Evolutionary conservation across 2,888 invertebrate genomes (phyloP), one percentile per base, ranked within the genome.

Genomic region (Nymphalis polychloros): DNA sequence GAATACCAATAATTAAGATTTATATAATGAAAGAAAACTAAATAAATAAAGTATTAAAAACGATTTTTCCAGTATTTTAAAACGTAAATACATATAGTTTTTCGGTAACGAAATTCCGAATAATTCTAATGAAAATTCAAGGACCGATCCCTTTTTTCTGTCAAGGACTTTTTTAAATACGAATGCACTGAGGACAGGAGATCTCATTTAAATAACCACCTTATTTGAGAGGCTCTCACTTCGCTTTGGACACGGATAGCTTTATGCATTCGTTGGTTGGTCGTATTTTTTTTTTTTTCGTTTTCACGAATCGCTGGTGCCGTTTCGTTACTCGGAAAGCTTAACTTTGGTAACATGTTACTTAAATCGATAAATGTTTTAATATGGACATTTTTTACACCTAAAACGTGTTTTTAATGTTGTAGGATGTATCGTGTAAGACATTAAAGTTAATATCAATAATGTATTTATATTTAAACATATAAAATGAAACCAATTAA

Each of bases 201-300:
- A 75, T 74, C 73, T 81, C 78, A 89, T 90, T 90, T 88, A 86
- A 88, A 89, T 90, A 89, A 87, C 87, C 84, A 81, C 84, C 86
- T 88, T 86, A 88, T 88, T 87, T 85, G 84, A 84, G 82, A 85
- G 79, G 75, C 79, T 79, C 82, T 81, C 81, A 84, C 82, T 83
- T 80, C 78, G 81, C 79, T 78, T 78, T 78, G 76, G 79, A 81
- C 81, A 79, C 75, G 79, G 79, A 84, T 87, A 85, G 84, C 83
- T 86, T 84, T 83, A 86, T 86, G 82, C 81, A 81, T 81, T 81
- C 76, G 78, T 80, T 77, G 73, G 73, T 76, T 13, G 13, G 75
- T 72, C 67, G 71, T 72, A 69, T 75, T 72, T 72, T 73, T 63
- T 73, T n/a, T 63, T 73, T 61, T 52, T 55, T 57, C 47, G 16